A percentile compares a stretch with the other conserved stretches of the same genome.
phyloP scores from a whole-genome alignment of 2,797 vertebrate genomes.

The Jordanella pulchra region DNA sequence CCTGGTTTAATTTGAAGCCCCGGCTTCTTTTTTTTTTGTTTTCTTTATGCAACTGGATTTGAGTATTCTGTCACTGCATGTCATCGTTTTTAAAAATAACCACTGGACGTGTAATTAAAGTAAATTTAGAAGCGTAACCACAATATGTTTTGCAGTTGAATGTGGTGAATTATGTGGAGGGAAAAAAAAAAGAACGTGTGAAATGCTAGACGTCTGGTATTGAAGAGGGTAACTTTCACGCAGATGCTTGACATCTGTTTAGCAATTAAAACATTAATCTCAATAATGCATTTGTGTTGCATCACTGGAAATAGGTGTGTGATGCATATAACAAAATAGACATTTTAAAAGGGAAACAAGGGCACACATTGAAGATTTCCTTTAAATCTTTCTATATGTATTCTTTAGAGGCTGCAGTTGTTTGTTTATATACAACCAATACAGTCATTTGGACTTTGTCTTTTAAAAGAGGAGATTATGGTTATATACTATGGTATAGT shows the following conservation, averaged over 20 bases:
- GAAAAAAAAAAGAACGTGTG: conserved; percentile 8
- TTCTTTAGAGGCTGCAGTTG: conserved; percentile 29
- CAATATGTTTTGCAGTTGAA: not conserved
- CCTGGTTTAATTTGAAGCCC: conserved; percentile 58
- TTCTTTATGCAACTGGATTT: conserved; percentile 32
- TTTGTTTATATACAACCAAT: not conserved
- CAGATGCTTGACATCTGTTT: conserved; percentile 2
- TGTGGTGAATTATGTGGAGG: conserved; percentile 4
- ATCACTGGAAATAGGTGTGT: too few relatives aligned
- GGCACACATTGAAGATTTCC: not conserved
- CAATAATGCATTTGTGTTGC: not conserved
- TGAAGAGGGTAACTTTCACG: conserved; percentile 1
- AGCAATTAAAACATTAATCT: conserved; percentile 11
- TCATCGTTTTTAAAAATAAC: conserved; percentile 18
- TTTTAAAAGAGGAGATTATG: conserved; percentile 38
- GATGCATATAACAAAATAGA: not conserved
- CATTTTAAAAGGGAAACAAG: not conserved
- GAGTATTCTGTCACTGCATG: conserved; percentile 35
- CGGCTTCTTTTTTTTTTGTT: conserved; percentile 45
- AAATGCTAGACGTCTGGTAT: not conserved
- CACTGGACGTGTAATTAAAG: conserved; percentile 19
- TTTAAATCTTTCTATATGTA: conserved; percentile 10
- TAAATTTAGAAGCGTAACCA: conserved; percentile 15
- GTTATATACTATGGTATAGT: conserved; percentile 43
- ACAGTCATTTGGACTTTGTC: conserved; percentile 22